phyloP scores from a whole-genome alignment of 2,888 invertebrate species.

The Linnaemya tessellans region DNA sequence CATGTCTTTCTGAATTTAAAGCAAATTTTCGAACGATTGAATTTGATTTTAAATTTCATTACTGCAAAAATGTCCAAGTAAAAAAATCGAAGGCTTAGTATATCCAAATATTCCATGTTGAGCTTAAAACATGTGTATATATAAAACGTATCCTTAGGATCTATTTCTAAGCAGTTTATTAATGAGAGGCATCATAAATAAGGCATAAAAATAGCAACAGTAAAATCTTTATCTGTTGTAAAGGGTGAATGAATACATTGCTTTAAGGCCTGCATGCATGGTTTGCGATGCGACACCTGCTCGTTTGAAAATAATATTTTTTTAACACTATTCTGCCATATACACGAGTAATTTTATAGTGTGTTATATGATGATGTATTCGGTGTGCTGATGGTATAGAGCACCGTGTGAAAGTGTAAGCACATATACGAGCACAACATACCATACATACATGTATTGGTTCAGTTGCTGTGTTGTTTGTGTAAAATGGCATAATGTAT shows the following conservation, averaged over 20 bases:
- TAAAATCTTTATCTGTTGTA: no score
- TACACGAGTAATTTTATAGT: conserved; percentile 35
- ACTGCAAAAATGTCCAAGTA: no score
- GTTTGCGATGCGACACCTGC: conserved; percentile 55
- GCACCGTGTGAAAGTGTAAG: background rate
- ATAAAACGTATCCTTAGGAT: no score
- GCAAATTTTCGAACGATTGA: no score
- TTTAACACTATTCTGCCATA: conserved; percentile 10
- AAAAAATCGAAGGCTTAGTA: no score
- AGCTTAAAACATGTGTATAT: no score
- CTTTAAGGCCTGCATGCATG: conserved; percentile 26
- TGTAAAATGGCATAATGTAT: background rate
- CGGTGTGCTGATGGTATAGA: background rate
- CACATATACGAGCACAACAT: conserved; percentile 1
- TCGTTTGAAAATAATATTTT: background rate
- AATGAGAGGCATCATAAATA: no score
- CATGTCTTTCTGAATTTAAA: no score
- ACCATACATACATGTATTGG: background rate
- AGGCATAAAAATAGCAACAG: no score
- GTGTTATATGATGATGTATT: conserved; percentile 16
- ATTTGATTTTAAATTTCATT: no score
- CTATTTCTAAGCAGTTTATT: no score
- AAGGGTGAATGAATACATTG: background rate
- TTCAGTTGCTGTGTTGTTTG: background rate
- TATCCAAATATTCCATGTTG: no score